phyloP scores from a whole-genome alignment of 1,140 invertebrate species.

The Microplitis mediator region DNA sequence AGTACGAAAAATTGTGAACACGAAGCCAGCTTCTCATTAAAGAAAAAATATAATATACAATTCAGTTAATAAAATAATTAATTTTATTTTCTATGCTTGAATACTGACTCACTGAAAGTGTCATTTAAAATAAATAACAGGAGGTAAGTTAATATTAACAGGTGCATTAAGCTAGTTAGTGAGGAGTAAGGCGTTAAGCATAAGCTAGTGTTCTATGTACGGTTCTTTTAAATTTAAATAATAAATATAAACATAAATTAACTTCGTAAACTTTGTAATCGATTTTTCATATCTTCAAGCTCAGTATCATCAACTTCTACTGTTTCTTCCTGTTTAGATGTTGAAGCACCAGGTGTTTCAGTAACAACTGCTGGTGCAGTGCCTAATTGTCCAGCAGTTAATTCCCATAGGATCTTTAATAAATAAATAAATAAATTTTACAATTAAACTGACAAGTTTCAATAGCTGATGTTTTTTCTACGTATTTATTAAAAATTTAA shows the following conservation, averaged over 20 bases:
- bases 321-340: slow-evolving; percentile 58
- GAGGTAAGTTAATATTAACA: not conserved
- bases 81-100: not conserved
- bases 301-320: slow-evolving; percentile 74
- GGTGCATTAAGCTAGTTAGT: not conserved
- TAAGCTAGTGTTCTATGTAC: not conserved
- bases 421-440: slow-evolving; percentile 32
- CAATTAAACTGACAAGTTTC: not conserved
- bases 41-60: not conserved
- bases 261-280: slow-evolving; percentile 82
- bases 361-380: slow-evolving; percentile 82
- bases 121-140: not conserved
- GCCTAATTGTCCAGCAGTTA: slow-evolving; percentile 91
- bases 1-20: not conserved
- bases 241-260: slow-evolving; percentile 53
- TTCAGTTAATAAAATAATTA: not conserved
- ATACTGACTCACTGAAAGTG: not conserved
- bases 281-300: slow-evolving; percentile 83
- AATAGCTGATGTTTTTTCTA: too few relatives aligned
- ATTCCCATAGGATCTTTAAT: slow-evolving; percentile 87
- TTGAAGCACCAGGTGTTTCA: slow-evolving; percentile 67
- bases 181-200: not conserved
- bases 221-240: not conserved
- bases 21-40: not conserved
- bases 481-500: too few relatives aligned